Evolutionary conservation across 2,888 invertebrate genomes (phyloP).

Genomic region (Drosophila antonietae): DNA sequence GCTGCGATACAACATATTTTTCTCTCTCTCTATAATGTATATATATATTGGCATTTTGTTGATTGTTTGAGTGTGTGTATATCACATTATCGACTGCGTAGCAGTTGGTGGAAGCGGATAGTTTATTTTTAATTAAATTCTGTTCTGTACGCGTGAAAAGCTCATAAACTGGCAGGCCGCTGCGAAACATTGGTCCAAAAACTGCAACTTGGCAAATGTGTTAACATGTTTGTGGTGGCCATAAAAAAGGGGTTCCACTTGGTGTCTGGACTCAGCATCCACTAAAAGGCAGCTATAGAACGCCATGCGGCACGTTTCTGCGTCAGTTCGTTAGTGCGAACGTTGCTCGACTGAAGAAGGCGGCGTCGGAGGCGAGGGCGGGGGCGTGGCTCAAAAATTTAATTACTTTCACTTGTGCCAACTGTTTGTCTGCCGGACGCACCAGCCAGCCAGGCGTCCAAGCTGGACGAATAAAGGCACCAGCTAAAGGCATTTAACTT

Average conservation of each 20-base stretch:
- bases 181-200: slow-evolving; percentile 29
- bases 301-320: slow-evolving; percentile 51
- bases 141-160: slow-evolving; percentile 34
- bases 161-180: slow-evolving; percentile 58
- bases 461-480: slow-evolving; percentile 29
- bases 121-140: slow-evolving; percentile 75
- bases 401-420: slow-evolving; percentile 78
- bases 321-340: slow-evolving; percentile 69
- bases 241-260: slow-evolving; percentile 59
- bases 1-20: slow-evolving; percentile 5
- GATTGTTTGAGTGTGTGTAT: slow-evolving; percentile 17
- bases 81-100: slow-evolving; percentile 57
- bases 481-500: slow-evolving; percentile 74
- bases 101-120: slow-evolving; percentile 28
- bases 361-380: not conserved
- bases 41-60: slow-evolving; percentile 7
- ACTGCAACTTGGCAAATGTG: slow-evolving; percentile 67
- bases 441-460: slow-evolving; percentile 19
- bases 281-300: slow-evolving; percentile 5
- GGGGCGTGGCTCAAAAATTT: slow-evolving; percentile 65
- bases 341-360: slow-evolving; percentile 27
- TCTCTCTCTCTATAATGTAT: slow-evolving; percentile 3
- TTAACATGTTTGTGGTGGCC: slow-evolving; percentile 72
- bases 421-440: slow-evolving; percentile 63
- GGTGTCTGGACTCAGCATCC: slow-evolving; percentile 37